phyloP scores from a whole-genome alignment of 92 coral and sea anemone species.

The Muricea muricata region DNA sequence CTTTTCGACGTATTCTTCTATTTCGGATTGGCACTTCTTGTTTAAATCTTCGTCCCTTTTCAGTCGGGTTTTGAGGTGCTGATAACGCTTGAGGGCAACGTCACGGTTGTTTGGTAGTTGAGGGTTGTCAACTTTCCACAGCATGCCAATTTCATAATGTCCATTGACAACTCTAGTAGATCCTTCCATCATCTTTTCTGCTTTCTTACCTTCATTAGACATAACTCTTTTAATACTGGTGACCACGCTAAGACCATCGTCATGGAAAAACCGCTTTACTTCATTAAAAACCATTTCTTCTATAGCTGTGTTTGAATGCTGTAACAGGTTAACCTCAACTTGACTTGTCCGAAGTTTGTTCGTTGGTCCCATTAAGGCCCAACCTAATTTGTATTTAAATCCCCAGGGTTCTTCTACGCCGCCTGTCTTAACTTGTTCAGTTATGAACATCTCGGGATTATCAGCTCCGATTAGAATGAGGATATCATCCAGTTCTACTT shows the following conservation, averaged over 20 bases:
- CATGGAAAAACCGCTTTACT: background rate
- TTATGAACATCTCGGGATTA: slow-evolving; percentile 3
- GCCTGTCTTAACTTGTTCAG: background rate
- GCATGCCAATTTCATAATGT: background rate
- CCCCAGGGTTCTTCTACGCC: slow-evolving; percentile 18
- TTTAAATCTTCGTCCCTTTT: background rate
- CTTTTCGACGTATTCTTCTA: background rate
- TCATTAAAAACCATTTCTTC: background rate
- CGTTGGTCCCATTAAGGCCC: slow-evolving; percentile 27
- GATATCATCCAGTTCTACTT: background rate
- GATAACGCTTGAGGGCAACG: slow-evolving; percentile 26
- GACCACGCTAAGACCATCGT: slow-evolving; percentile 24
- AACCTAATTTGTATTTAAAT: slow-evolving; percentile 17
- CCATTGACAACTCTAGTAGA: background rate
- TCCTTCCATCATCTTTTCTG: background rate
- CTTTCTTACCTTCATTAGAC: background rate
- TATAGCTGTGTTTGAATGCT: slow-evolving; percentile 5
- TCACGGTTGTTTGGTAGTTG: background rate
- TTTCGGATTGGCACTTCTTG: background rate
- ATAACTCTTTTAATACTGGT: background rate
- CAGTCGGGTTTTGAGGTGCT: background rate
- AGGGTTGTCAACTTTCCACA: background rate
- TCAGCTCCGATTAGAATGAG: slow-evolving; percentile 7
- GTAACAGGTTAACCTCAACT: slow-evolving; percentile 18
- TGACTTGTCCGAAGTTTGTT: background rate